Conservation (phyloP, 2,888 invertebrate genomes). For the Nomada ruficornis region DNA sequence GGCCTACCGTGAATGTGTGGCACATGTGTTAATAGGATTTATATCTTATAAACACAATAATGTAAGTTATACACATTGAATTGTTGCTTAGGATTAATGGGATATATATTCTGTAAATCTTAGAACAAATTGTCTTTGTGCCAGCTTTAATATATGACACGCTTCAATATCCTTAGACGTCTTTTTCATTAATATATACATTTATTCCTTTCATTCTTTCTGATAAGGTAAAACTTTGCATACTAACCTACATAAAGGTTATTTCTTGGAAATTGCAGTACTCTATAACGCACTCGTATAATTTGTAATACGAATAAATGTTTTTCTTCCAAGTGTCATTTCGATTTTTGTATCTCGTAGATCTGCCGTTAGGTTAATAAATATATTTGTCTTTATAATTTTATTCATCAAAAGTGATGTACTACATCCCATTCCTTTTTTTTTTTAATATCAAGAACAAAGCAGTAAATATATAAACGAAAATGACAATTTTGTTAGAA, state of each 20-base stretch:
- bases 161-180: constrained; percentile 27
- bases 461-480: constrained; percentile 19
- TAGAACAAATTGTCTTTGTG: constrained; percentile 18
- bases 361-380: not conserved
- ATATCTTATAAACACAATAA: constrained; percentile 69
- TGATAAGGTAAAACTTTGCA: constrained; percentile 27
- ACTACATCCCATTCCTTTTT: constrained; percentile 24
- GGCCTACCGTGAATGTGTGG: constrained; percentile 78
- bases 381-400: constrained; percentile 30
- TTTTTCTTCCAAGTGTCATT: not conserved
- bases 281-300: constrained; percentile 14
- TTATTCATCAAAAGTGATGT: constrained; percentile 40
- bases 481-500: constrained; percentile 13
- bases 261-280: constrained; percentile 24
- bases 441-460: not conserved
- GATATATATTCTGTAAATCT: constrained; percentile 27
- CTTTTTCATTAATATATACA: not conserved
- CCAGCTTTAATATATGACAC: constrained; percentile 4
- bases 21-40: constrained; percentile 75
- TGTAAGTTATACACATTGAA: constrained; percentile 58
- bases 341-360: not conserved
- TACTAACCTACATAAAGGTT: constrained; percentile 52
- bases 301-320: constrained; percentile 11
- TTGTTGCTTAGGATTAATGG: constrained; percentile 37
- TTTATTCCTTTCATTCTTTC: constrained; percentile 2